These are phyloP conservation scores for Caenorhabditis afra DNA, from an alignment of 2,888 invertebrate species.

Conservation along the genomic window DNA sequence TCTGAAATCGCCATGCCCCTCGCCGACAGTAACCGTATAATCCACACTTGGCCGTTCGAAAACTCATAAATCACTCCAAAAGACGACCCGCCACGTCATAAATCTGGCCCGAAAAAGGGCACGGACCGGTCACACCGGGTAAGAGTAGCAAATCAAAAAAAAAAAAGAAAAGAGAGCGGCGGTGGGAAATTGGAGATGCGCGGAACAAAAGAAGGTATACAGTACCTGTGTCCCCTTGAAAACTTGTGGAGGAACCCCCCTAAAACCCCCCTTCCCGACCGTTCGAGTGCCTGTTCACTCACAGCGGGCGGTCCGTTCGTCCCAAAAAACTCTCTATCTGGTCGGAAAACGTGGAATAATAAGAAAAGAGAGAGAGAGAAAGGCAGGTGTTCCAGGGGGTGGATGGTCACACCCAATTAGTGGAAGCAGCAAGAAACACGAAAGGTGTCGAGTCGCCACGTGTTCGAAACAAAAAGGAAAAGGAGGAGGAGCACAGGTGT, in stretches of 20 bases:
- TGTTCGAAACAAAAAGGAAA: too few relatives aligned
- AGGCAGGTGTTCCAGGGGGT: neutral
- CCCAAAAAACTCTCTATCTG: too few relatives aligned
- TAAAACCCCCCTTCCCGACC: too few relatives aligned
- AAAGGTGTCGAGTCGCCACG: too few relatives aligned
- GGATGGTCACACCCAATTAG: constrained; percentile 53
- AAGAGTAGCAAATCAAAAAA: constrained; percentile 3
- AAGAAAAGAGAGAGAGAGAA: neutral
- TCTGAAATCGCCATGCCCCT: neutral
- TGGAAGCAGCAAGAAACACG: neutral
- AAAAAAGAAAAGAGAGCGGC: constrained; percentile 17
- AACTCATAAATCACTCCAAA: neutral
- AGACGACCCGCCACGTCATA: constrained; percentile 13
- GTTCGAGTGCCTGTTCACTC: too few relatives aligned
- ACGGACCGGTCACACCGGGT: constrained; percentile 46
- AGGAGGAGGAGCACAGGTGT: too few relatives aligned
- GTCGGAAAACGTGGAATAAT: too few relatives aligned
- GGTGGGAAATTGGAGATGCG: too few relatives aligned
- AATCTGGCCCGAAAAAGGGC: constrained; percentile 25
- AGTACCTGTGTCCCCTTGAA: too few relatives aligned
- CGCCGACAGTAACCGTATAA: neutral
- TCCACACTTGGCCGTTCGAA: neutral
- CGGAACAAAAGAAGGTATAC: too few relatives aligned
- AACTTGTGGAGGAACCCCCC: too few relatives aligned
- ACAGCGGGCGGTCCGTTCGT: too few relatives aligned